Conservation (phyloP, 2,888 invertebrate genomes). For the Callyntrura sp. region DNA sequence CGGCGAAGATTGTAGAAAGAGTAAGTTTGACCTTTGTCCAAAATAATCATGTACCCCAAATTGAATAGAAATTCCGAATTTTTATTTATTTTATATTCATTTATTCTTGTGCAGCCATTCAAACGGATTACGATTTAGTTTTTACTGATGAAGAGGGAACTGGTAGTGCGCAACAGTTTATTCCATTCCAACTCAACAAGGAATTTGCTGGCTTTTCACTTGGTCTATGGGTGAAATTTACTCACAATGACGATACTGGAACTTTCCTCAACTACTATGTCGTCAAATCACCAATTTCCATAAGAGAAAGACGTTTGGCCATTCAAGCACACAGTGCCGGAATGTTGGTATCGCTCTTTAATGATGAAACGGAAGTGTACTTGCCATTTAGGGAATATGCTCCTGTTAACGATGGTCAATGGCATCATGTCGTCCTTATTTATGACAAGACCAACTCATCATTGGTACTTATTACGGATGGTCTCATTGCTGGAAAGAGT, state of each 20-base stretch:
- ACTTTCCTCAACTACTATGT: constrained; percentile 97
- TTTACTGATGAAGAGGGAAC: constrained; percentile 94
- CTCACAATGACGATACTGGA: constrained; percentile 95
- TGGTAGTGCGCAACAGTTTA: constrained; percentile 96
- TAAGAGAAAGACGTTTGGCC: constrained; percentile 89
- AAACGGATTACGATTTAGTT: constrained; percentile 98
- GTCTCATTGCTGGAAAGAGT: constrained; percentile 96
- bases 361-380: constrained; percentile 95
- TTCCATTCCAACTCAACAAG: constrained; percentile 92
- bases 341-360: constrained; percentile 96
- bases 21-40: constrained; percentile 87
- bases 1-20: constrained; percentile 98
- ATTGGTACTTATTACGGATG: constrained; percentile 97
- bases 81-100: no score
- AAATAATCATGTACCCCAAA: neutral
- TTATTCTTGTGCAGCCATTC: constrained; percentile 92
- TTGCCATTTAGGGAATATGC: constrained; percentile 96
- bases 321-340: constrained; percentile 97
- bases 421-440: constrained; percentile 98
- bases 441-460: constrained; percentile 96
- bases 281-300: constrained; percentile 88
- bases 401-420: constrained; percentile 97
- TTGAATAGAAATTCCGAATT: no score
- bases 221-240: constrained; percentile 98
- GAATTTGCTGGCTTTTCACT: constrained; percentile 86